A percentile compares a stretch with the other conserved stretches of the same genome.
Evolutionary conservation across 2,797 vertebrate genomes (phyloP).

Genomic region (Bucorvus abyssinicus): DNA sequence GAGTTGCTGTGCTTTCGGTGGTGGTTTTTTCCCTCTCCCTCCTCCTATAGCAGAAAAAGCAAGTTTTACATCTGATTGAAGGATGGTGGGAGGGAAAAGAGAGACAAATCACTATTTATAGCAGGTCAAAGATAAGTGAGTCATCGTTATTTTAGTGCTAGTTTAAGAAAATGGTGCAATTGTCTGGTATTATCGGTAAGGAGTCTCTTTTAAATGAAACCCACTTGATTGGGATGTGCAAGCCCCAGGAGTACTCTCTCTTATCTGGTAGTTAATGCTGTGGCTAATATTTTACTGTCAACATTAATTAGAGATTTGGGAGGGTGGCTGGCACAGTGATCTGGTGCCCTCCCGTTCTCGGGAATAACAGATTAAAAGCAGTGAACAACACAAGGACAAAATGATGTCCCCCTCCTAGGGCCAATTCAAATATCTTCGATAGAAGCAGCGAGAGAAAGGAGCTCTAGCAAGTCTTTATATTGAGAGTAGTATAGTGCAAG

Average conservation of each 20-base stretch:
- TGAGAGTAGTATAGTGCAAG: background rate
- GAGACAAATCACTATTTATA: background rate
- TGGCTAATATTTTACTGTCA: constrained; percentile 34
- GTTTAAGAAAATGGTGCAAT: constrained; percentile 20
- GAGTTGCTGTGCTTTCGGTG: background rate
- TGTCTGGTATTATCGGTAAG: background rate
- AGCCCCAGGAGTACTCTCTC: background rate
- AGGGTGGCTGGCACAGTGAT: background rate
- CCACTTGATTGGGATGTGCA: background rate
- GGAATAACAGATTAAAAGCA: background rate
- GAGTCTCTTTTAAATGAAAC: background rate
- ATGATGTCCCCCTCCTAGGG: background rate
- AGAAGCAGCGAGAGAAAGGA: background rate
- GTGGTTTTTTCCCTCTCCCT: background rate
- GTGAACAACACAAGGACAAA: background rate
- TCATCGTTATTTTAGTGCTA: background rate
- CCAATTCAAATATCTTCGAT: background rate
- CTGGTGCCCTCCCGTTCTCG: background rate
- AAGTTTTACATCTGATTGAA: background rate
- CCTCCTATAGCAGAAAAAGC: background rate
- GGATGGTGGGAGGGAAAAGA: background rate
- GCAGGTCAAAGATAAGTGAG: background rate
- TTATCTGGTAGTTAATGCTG: background rate
- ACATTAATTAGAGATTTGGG: constrained; percentile 17
- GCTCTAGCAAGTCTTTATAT: background rate